Evolutionary conservation across 2,888 invertebrate species (phyloP), one percentile per base, ranked within the genome.

Genomic region (Loripinus fragilis): DNA sequence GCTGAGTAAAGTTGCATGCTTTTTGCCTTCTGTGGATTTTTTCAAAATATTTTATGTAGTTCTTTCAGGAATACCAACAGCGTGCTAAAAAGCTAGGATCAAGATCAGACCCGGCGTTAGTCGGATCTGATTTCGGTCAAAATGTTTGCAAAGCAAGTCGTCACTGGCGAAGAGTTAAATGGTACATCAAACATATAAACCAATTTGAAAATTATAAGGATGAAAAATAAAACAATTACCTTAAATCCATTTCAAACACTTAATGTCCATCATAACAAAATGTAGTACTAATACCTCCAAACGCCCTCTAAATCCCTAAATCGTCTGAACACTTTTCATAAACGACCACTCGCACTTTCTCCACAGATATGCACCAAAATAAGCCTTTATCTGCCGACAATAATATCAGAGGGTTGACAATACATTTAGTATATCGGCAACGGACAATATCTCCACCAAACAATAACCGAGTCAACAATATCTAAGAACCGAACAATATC

Each of bases 401-500:
- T 33, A 60, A 60, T 60, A 60, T 60, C 60, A 60, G 33, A 38
- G 17, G 3, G 1, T 60, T 60, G 33, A 60, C 60, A 60, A 60
- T 60, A 60, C 60, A 5, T 15, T 20, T 33, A 33, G 60, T 60
- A 33, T 60, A 60, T 60, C 23, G 60, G 60, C 17, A 17, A 5
- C 60, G 60, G 30, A 60, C 60, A 60, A 60, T 60, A 60, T 60
- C 60, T 60, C 60, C 1, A 30, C 12, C 60, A 33, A 30, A 60
- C 60, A 60, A 60, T 60, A 60, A 15, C 12, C 8, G 10, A 52
- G 52, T 25, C 23, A 52, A 52, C 52, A 52, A 52, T 52, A 60
- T 60, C 60, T 60, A 33, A 33, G 33, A 30, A 33, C 33, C 33
- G 60, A 60, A 60, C 60, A 60, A 60, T 60, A 33, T 33, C 60